These are phyloP conservation scores for Psettodes erumei DNA, from an alignment of 2,113 vertebrate genomes.

Conservation along the genomic window DNA sequence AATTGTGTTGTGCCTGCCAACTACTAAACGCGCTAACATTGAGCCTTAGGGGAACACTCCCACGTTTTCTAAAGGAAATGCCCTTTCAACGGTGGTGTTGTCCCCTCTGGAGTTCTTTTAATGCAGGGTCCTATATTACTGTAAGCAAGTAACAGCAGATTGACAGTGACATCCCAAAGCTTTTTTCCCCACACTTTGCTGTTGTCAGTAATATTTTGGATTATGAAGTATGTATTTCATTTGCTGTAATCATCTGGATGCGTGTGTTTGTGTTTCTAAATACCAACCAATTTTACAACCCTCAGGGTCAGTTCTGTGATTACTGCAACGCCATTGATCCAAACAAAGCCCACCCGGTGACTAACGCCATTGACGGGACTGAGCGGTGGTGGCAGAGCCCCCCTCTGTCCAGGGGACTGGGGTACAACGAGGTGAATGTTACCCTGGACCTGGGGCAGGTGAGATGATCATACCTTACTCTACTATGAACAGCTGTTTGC, in stretches of 20 bases:
- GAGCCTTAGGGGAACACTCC: constrained; percentile 10
- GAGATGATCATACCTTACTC: constrained; percentile 54
- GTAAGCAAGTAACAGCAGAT: constrained; percentile 1
- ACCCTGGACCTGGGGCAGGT: constrained; percentile 96
- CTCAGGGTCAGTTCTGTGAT: constrained; percentile 94
- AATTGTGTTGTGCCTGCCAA: not conserved
- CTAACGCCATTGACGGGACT: constrained; percentile 90
- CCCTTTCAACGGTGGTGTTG: constrained; percentile 31
- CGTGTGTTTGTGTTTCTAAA: constrained; percentile 18
- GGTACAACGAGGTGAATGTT: constrained; percentile 90
- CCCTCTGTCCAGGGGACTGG: constrained; percentile 89
- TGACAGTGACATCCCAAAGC: not conserved
- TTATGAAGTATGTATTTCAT: not conserved
- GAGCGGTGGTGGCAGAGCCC: constrained; percentile 98
- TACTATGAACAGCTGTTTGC: constrained; percentile 44
- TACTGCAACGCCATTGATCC: constrained; percentile 89
- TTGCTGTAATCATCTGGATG: not conserved
- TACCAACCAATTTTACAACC: constrained; percentile 8
- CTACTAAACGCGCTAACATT: constrained; percentile 12
- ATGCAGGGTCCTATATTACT: not conserved
- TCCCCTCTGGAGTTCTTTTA: constrained; percentile 4
- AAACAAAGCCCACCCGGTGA: constrained; percentile 87
- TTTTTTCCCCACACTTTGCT: not conserved
- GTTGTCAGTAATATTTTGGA: not conserved
- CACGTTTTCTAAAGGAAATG: constrained; percentile 52